Percentiles rank a stretch among this genome's conserved stretches.
Conservation (phyloP, 2,797 vertebrate genomes). For the Streptopelia turtur region DNA sequence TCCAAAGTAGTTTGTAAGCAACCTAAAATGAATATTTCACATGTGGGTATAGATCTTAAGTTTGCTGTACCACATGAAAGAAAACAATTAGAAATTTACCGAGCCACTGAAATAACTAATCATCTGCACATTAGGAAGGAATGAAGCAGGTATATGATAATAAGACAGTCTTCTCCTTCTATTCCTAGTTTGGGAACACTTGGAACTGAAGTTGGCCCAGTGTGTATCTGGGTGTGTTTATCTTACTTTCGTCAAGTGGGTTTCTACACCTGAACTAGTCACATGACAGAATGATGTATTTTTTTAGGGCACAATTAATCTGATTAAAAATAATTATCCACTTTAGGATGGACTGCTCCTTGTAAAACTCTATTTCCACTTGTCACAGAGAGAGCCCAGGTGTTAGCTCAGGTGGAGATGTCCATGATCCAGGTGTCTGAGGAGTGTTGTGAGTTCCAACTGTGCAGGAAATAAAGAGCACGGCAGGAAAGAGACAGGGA, state of each 20-base stretch:
- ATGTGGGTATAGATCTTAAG: background rate
- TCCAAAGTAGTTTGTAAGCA: background rate
- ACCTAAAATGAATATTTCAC: background rate
- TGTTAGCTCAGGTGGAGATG: too few relatives aligned
- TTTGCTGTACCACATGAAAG: background rate
- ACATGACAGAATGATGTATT: background rate
- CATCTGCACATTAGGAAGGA: background rate
- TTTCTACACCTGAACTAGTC: background rate
- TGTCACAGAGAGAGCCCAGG: background rate
- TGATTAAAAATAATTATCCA: background rate
- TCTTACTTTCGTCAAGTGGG: background rate
- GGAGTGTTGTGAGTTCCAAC: background rate
- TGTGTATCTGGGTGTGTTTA: background rate
- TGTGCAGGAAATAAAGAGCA: background rate
- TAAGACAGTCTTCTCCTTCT: background rate
- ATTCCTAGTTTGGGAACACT: background rate
- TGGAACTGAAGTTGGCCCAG: background rate
- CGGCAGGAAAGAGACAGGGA: background rate
- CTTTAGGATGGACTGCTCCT: background rate
- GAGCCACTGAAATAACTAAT: background rate
- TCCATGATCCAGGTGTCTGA: background rate
- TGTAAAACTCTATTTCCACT: background rate
- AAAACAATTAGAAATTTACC: background rate
- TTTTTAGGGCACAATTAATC: background rate
- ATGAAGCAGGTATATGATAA: background rate